Conservation (phyloP, 92 coral and sea anemone genomes). For the Palythoa caribaeorum region DNA sequence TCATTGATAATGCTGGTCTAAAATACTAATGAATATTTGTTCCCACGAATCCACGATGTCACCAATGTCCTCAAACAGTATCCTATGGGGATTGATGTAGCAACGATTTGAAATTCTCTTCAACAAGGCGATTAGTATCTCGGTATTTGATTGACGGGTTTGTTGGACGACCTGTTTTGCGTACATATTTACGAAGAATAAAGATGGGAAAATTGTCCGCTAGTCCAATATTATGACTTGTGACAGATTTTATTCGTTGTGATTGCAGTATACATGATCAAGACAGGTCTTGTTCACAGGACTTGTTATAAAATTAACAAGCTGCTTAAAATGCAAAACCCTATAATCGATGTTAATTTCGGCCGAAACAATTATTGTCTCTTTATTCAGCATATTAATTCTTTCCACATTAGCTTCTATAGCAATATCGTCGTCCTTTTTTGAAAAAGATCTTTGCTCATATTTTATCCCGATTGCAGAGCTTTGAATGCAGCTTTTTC, state of each 20-base stretch:
- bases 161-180: background rate
- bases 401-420: conserved; percentile 34
- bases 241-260: background rate
- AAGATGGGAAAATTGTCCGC: conserved; percentile 2
- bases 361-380: conserved; percentile 48
- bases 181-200: background rate
- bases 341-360: conserved; percentile 66
- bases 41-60: conserved; percentile 57
- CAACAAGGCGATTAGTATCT: conserved; percentile 27
- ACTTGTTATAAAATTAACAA: conserved; percentile 60
- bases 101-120: background rate
- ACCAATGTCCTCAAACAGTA: conserved; percentile 47
- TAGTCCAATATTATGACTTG: background rate
- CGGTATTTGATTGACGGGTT: conserved; percentile 28
- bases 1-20: conserved; percentile 38
- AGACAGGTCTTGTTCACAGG: conserved; percentile 68
- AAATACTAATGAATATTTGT: conserved; percentile 35
- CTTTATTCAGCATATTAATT: conserved; percentile 40
- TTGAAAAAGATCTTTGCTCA: conserved; percentile 50
- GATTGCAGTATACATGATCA: conserved; percentile 59
- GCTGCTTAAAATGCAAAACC: conserved; percentile 65
- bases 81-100: conserved; percentile 49
- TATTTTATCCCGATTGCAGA: no score
- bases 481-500: no score
- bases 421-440: conserved; percentile 26